A percentile compares a stretch with the other conserved stretches of the same genome.
Conservation (phyloP, 2,113 vertebrate genomes). For the Siniperca knerii region DNA sequence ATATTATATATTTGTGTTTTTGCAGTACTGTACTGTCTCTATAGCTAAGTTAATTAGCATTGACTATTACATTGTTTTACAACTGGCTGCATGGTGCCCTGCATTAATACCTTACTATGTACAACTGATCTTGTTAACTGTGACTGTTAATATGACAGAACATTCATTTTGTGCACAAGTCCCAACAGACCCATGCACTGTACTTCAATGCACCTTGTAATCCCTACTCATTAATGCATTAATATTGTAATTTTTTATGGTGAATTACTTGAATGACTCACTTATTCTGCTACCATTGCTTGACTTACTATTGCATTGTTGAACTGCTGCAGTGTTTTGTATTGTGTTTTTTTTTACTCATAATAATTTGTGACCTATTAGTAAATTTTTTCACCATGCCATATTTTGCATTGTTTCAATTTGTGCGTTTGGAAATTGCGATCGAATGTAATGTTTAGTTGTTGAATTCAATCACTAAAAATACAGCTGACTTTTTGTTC, state of each 20-base stretch:
- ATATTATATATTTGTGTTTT: background rate
- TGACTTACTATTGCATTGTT: background rate
- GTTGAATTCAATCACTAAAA: background rate
- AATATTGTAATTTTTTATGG: background rate
- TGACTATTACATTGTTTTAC: conserved; percentile 9
- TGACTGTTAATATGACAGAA: conserved; percentile 31
- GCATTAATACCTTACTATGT: conserved; percentile 19
- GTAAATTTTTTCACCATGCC: background rate
- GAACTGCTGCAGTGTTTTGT: conserved; percentile 1
- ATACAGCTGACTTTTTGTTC: conserved; percentile 40
- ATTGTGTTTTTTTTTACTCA: background rate
- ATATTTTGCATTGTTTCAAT: background rate
- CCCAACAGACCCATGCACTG: background rate
- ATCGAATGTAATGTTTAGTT: background rate
- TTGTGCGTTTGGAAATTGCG: background rate
- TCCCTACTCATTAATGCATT: conserved; percentile 41
- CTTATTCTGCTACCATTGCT: background rate
- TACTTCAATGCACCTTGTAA: conserved; percentile 32
- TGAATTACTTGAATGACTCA: conserved; percentile 6
- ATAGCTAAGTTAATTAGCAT: conserved; percentile 7
- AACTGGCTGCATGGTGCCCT: background rate
- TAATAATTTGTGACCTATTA: background rate
- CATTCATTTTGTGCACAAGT: background rate
- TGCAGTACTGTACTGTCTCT: background rate
- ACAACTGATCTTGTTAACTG: conserved; percentile 38